phyloP scores from a whole-genome alignment of 2,113 vertebrate species.

The Calyptommatus sinebrachiatus region DNA sequence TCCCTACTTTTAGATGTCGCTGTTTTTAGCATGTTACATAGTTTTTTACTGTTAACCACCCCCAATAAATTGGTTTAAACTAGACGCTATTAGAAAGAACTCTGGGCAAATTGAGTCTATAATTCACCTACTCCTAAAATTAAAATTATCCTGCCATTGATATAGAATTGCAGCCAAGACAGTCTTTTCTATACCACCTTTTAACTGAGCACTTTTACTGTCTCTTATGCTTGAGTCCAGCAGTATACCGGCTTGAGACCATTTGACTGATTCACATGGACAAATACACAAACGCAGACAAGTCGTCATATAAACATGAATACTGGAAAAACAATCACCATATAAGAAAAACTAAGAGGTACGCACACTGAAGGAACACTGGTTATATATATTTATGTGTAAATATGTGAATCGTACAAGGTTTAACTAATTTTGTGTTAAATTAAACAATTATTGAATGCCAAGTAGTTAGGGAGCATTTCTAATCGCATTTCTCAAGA shows the following conservation, averaged over 20 bases:
- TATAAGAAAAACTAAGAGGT: not conserved
- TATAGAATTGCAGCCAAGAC: too few species aligned
- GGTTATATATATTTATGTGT: not conserved
- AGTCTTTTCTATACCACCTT: not conserved
- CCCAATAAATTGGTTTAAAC: not conserved
- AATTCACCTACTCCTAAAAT: not conserved
- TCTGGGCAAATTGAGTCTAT: not conserved
- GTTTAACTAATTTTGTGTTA: not conserved
- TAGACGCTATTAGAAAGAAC: not conserved
- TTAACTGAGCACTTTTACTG: too few species aligned
- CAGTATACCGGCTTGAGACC: not conserved
- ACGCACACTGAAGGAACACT: not conserved
- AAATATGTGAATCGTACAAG: not conserved
- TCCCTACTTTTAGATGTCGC: too few species aligned
- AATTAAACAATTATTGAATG: not conserved
- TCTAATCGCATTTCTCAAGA: not conserved
- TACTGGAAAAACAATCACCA: not conserved
- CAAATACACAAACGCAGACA: conserved; percentile 5
- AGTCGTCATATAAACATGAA: not conserved
- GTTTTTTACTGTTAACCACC: too few species aligned
- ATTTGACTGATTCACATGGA: conserved; percentile 3
- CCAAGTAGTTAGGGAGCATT: not conserved
- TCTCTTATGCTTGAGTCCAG: not conserved
- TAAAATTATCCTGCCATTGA: not conserved
- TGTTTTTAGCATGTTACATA: too few species aligned